Evolutionary conservation across 2,797 vertebrate species (phyloP).

Genomic region (Tolypeutes matacus): DNA sequence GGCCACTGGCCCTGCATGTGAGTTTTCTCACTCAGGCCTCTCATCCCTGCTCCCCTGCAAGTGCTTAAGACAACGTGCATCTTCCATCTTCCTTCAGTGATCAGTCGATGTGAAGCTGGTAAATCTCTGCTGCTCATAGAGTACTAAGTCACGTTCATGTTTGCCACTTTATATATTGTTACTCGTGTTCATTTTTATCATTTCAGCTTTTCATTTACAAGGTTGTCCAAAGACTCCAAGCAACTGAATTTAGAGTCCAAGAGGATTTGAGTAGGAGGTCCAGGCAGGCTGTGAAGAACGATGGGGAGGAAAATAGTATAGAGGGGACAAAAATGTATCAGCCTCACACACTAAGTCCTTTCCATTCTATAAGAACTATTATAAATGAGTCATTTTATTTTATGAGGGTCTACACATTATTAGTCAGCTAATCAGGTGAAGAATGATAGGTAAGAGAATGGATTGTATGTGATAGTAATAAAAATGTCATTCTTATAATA

Average conservation of each 20-base stretch:
- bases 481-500: constrained; percentile 38
- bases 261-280: not conserved
- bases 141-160: not conserved
- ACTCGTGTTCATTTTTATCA: not conserved
- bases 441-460: not conserved
- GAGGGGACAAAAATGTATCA: not conserved
- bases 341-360: not conserved
- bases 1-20: not conserved
- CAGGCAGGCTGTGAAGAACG: not conserved
- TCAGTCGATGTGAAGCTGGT: not conserved
- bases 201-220: not conserved
- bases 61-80: not conserved
- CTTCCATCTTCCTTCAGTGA: not conserved
- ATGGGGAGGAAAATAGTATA: not conserved
- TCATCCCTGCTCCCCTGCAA: not conserved
- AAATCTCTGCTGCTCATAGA: not conserved
- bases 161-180: not conserved
- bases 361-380: not conserved
- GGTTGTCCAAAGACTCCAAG: not conserved
- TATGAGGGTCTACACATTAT: not conserved
- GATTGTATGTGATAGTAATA: not conserved
- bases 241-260: not conserved
- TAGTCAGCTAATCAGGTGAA: not conserved
- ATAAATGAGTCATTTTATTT: not conserved
- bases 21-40: not conserved